A percentile compares a stretch with the other conserved stretches of the same genome.
Conservation (phyloP, 2,113 vertebrate species). For the Xenopus laevis region DNA sequence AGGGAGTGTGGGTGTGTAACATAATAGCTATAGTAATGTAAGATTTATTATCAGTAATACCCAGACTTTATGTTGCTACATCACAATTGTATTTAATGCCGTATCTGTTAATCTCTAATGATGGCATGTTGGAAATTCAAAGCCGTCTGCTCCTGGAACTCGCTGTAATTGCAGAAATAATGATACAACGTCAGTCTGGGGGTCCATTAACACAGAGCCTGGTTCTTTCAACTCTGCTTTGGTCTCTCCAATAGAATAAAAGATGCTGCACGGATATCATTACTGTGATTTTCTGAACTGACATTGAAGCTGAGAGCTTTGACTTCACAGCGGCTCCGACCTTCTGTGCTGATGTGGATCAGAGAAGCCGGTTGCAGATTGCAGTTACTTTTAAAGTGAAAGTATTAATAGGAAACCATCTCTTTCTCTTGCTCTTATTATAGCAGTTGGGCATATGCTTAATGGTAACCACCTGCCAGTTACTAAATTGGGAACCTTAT, state of each 20-base stretch:
- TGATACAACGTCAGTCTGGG: neutral
- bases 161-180: neutral
- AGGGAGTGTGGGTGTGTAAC: no score
- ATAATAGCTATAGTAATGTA: no score
- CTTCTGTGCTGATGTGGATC: neutral
- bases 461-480: no score
- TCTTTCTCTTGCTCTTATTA: no score
- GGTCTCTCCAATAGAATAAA: constrained; percentile 3
- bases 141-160: neutral
- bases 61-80: no score
- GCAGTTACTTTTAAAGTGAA: no score
- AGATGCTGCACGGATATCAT: constrained; percentile 4
- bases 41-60: no score
- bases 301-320: no score
- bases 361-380: neutral
- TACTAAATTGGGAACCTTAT: no score
- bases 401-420: no score
- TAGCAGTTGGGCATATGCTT: no score
- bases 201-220: neutral
- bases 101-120: neutral
- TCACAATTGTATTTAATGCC: no score
- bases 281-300: neutral
- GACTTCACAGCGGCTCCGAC: neutral
- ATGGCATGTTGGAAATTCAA: neutral
- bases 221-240: neutral